phyloP scores from a whole-genome alignment of 1,140 invertebrate species.

The Cephus cinctus region DNA sequence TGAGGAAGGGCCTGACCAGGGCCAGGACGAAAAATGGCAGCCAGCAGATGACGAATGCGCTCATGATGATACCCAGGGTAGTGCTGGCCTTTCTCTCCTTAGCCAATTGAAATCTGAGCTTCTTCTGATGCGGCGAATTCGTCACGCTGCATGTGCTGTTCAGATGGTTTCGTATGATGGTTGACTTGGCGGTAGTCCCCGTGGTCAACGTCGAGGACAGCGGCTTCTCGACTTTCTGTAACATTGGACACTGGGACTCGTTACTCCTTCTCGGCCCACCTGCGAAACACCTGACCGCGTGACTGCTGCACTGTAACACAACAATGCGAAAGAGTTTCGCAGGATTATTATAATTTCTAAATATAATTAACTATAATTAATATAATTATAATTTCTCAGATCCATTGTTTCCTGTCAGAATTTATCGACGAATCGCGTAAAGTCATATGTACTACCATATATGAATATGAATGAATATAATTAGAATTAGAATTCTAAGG shows the following conservation, averaged over 20 bases:
- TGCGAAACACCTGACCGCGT: slow-evolving; percentile 61
- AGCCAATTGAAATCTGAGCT: slow-evolving; percentile 75
- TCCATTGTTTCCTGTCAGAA: no score
- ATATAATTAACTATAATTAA: background rate
- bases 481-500: no score
- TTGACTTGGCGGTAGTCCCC: slow-evolving; percentile 33
- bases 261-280: slow-evolving; percentile 65
- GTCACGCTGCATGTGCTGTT: slow-evolving; percentile 53
- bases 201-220: slow-evolving; percentile 30
- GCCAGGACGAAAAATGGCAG: slow-evolving; percentile 95
- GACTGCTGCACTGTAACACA: slow-evolving; percentile 66
- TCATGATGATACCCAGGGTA: slow-evolving; percentile 96
- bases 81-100: slow-evolving; percentile 94
- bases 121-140: slow-evolving; percentile 64
- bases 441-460: no score
- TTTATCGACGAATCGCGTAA: no score
- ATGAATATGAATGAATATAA: no score
- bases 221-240: slow-evolving; percentile 49
- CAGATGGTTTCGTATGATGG: slow-evolving; percentile 45
- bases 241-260: slow-evolving; percentile 74
- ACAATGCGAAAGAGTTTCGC: slow-evolving; percentile 18
- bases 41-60: slow-evolving; percentile 96
- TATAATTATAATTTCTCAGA: background rate
- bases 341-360: no score
- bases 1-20: slow-evolving; percentile 79